Evolutionary conservation across 1,140 invertebrate species (phyloP), one percentile per base, ranked within the genome.

Genomic region (Mya arenaria): DNA sequence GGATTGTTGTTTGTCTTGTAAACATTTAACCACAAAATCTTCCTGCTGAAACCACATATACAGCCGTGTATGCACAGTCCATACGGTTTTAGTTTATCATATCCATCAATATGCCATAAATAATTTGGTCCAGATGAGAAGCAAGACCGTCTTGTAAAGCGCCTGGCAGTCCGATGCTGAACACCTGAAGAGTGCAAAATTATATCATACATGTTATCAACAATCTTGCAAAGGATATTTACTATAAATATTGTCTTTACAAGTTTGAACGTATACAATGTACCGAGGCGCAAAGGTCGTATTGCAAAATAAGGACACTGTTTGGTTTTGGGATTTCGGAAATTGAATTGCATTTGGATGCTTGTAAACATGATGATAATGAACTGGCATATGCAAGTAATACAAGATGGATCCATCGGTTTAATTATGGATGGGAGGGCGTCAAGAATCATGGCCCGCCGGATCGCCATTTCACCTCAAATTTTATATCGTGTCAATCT

Each of bases 41-140:
- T 56, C 44, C 25, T 69, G 68, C 41, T 69, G 28, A 25, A 32
- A 6, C 60, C 75, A 8, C 15, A 78, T 39, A 68, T 68, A 39
- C 17, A 62, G 62, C 75, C 75, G 69, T 65, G 62, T 69, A 4
- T 15, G 23, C 60, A 69, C 41, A 37, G 69, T 77, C 17, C 73
- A 15, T 65, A 63, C n/a, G n/a, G 73, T 34, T 77, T 77, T n/a
- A 10, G 37, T 39, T 34, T 77, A 25, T 65, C 69, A 32, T 30
- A 13, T 5, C 75, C 75, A 17, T 4, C 0, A 17, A 79, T 37
- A 36, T 56, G 69, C 19, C 0, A 6, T 4, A 0, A 56, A 15
- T 69, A 4, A 28, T 63, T 63, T 4, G 15, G 13, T 6, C 19
- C 58, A 69, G 66, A 62, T 30, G 15, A 5, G 17, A 36, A n/a